Evolutionary conservation across 2,888 invertebrate genomes (phyloP), one percentile per base, ranked within the genome.

Genomic region (Macroteleia sp.): DNA sequence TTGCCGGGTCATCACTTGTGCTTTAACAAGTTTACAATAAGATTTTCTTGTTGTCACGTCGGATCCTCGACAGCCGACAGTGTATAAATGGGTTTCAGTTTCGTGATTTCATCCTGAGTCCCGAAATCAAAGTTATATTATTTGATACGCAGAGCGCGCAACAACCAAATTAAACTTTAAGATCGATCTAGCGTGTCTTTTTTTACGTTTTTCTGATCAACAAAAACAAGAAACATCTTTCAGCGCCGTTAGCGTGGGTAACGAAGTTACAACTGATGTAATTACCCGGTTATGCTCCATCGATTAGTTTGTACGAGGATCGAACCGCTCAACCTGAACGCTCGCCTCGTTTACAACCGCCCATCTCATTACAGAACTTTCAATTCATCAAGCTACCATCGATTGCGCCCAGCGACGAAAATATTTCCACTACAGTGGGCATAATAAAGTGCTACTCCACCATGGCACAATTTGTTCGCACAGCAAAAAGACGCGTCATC

Each of bases 351-450:
- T 54, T 54, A 54, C 54, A 34, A 20, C 34, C 34, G 32, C 30
- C 54, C 34, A 44, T 66, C 64, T 66, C 54, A 66, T 66, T 54
- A 66, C 54, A 66, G 22, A 36, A 44, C 22, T 54, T 44, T 66
- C 54, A 32, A 66, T 54, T 54, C 52, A 56, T 66, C 36, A 22
- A n/a, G 28, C 39, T 20, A 10, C 17, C 39, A 39, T 61, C 46
- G 39, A 48, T 48, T 34, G 9, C 42, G 3, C 16, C 17, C 12
- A 6, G 34, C 28, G 28, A 69, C 69, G 12, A 50, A 56, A 69
- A 42, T 50, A 39, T 70, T 36, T 36, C 34, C 50, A 22, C 25
- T 32, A 14, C 2, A 16, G 0, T 25, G n/a, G 22, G 16, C 39
- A 19, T 4, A 25, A 56, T 39, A 39, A 56, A 5, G 25, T 6